phyloP scores from a whole-genome alignment of 2,888 invertebrate genomes.

The Elysia crispata region DNA sequence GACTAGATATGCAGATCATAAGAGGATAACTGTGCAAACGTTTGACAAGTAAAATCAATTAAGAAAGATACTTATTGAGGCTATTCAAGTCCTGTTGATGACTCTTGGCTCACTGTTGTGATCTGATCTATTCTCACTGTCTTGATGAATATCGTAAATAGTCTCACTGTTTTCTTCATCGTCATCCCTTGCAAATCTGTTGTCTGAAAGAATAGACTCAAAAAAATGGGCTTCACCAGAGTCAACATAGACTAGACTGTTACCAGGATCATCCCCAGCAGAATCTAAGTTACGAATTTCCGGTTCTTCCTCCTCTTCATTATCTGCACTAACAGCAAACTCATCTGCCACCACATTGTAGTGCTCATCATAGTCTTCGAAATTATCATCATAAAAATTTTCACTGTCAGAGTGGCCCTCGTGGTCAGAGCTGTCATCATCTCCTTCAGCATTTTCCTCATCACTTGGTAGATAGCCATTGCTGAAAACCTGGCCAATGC shows the following conservation, averaged over 20 bases:
- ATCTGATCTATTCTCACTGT: too few species aligned
- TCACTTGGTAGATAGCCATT: slow-evolving; percentile 52
- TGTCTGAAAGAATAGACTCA: slow-evolving; percentile 16
- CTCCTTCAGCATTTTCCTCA: slow-evolving; percentile 56
- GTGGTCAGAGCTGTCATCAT: slow-evolving; percentile 61
- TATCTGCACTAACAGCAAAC: slow-evolving; percentile 63
- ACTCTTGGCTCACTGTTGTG: too few species aligned
- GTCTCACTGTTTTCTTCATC: not conserved
- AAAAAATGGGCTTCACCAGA: slow-evolving; percentile 35
- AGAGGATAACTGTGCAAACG: too few species aligned
- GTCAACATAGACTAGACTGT: slow-evolving; percentile 48
- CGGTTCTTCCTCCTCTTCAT: slow-evolving; percentile 68
- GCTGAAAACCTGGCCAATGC: slow-evolving; percentile 45
- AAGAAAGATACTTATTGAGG: too few species aligned
- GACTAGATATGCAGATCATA: too few species aligned
- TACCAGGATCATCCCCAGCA: slow-evolving; percentile 58
- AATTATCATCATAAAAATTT: slow-evolving; percentile 72
- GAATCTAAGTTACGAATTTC: slow-evolving; percentile 60
- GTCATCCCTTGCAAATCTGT: slow-evolving; percentile 40
- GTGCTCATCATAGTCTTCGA: slow-evolving; percentile 72
- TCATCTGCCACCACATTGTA: slow-evolving; percentile 68
- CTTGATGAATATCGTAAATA: not conserved
- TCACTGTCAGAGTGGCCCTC: slow-evolving; percentile 70
- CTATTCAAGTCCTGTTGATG: too few species aligned
- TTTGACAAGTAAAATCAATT: too few species aligned